Base-by-base conservation (phyloP, 2,888 invertebrate species). In the Agrilus biguttatus region DNA sequence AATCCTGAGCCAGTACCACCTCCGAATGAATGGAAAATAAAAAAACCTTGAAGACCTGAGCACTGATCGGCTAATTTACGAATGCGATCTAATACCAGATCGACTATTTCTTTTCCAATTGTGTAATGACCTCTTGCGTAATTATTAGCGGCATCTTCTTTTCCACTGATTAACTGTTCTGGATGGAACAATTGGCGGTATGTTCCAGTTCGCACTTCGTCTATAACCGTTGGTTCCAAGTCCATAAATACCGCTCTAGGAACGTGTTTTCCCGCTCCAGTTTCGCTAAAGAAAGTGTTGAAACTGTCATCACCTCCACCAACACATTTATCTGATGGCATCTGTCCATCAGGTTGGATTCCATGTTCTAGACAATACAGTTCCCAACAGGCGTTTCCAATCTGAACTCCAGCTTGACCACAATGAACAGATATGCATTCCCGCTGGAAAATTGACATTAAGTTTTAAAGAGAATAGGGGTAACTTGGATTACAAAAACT, bases 11-110 rank as follows among this genome's bases (percentile, higher is more conserved):
- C 92, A 51, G 89, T 92, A 52, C 91, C 91, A 48, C 80, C 85
- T 45, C 82, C 91, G 62, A 92, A 92, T n/a, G 89, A 89, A 67
- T 92, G 92, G 73, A 92, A 92, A 53, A 93, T 83, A 55, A 92
- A 74, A 69, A 92, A 92, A 14, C 91, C 91, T 74, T 82, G 71
- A 35, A 77, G 68, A 3, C 82, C 78, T 33, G 80, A 79, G 58
- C 84, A 85, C 61, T 82, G 80, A 56, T 85, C 85, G 3, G 83
- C 72, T 51, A 82, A 65, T 59, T 80, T 83, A 43, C 82, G 66
- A 44, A 83, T 70, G 21, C 82, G 66, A 54, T 80, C 74, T 61
- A 78, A 71, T 2, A 80, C 80, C 3, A 77, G 72, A 35, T 74
- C 77, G 37, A 85, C 74, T 38, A 83, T 73, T 56, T 83, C 82